Evolutionary conservation across 2,113 vertebrate species (phyloP).

Genomic region (Charadrius vociferus): DNA sequence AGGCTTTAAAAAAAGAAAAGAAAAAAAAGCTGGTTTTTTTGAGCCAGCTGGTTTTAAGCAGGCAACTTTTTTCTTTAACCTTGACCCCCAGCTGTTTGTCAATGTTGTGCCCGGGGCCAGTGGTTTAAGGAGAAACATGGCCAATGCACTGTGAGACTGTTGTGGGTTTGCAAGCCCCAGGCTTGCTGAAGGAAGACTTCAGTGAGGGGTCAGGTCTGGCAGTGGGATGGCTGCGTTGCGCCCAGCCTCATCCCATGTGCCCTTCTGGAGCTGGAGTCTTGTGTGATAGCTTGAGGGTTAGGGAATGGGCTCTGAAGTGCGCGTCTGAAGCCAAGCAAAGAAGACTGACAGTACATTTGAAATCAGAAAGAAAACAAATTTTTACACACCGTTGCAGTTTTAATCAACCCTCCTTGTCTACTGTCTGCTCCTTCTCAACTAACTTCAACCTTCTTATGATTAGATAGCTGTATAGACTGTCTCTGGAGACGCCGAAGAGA

Average conservation of each 20-base stretch:
- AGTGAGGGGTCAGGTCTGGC: not conserved
- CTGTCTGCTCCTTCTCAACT: slow-evolving; percentile 7
- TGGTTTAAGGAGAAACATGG: not conserved
- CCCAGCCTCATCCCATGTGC: not conserved
- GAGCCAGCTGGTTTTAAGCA: not conserved
- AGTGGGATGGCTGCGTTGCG: not conserved
- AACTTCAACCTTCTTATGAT: not conserved
- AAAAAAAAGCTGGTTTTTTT: not conserved
- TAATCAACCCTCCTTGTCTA: slow-evolving; percentile 7
- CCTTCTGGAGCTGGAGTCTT: not conserved
- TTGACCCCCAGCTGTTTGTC: not conserved
- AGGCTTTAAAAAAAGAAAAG: not conserved
- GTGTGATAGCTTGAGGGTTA: not conserved
- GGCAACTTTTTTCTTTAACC: not conserved
- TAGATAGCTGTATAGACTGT: slow-evolving; percentile 12
- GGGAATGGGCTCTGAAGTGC: not conserved
- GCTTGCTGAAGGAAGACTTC: not conserved
- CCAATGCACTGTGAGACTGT: not conserved
- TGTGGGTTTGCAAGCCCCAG: not conserved
- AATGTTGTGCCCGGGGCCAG: not conserved
- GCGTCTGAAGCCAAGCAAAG: not conserved
- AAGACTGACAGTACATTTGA: not conserved
- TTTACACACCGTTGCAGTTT: not conserved
- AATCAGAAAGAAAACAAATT: not conserved
- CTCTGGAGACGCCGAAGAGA: not conserved